Percentiles rank a stretch among this genome's conserved stretches.
Conservation (phyloP, 2,888 invertebrate genomes). For the Tetramorium bicarinatum region DNA sequence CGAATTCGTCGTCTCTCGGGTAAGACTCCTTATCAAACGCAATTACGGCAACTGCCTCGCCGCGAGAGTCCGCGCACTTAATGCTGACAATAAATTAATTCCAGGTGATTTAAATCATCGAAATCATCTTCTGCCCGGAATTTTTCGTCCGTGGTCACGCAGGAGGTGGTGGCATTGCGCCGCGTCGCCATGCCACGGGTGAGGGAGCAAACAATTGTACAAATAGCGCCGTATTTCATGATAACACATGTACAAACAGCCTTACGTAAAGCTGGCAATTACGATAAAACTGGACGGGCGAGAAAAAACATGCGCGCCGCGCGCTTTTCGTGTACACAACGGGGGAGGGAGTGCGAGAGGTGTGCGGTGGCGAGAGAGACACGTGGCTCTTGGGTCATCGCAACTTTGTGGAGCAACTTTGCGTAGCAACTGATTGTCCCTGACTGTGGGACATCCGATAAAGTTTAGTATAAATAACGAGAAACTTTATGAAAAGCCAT, state of each 20-base stretch:
- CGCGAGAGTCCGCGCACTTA: conserved; percentile 22
- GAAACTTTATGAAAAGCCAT: neutral
- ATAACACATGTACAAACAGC: conserved; percentile 86
- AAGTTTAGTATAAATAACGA: neutral
- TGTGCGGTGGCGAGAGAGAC: conserved; percentile 46
- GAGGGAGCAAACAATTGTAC: conserved; percentile 86
- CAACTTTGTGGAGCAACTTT: conserved; percentile 31
- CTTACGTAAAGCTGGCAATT: conserved; percentile 85
- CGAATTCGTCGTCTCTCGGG: conserved; percentile 19
- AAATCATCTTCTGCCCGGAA: conserved; percentile 68
- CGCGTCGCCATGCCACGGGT: conserved; percentile 66
- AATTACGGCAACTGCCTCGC: neutral
- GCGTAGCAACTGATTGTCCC: conserved; percentile 45
- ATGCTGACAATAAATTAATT: conserved; percentile 68
- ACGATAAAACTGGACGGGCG: conserved; percentile 84
- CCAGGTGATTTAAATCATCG: conserved; percentile 52
- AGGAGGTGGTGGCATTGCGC: conserved; percentile 64
- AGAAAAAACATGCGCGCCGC: conserved; percentile 73
- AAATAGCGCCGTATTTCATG: conserved; percentile 85
- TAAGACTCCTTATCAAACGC: conserved; percentile 7
- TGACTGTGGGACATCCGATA: neutral
- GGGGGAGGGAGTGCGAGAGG: neutral
- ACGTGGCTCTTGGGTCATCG: conserved; percentile 72
- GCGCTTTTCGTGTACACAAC: conserved; percentile 71
- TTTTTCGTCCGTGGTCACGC: conserved; percentile 83